Evolutionary conservation across 2,797 vertebrate species (phyloP), one percentile per base, ranked within the genome.

Genomic region (Melopsittacus undulatus): DNA sequence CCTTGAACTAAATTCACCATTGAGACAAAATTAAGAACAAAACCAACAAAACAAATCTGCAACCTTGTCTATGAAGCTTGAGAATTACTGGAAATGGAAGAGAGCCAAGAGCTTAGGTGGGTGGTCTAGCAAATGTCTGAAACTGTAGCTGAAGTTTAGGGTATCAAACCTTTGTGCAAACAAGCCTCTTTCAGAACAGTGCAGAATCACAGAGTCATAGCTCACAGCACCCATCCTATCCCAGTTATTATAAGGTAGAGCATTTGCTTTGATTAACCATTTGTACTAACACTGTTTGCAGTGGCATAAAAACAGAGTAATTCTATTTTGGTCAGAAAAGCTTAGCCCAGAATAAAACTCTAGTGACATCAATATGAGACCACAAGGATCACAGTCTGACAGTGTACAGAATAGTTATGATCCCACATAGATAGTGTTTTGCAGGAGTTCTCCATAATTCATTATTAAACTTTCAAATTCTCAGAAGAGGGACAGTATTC

Each of bases 281-380:
- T 94, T 90, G 29, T 56, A 62, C 17, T 75, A 74, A 70, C 22
- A 13, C 42, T 80, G 62, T 68, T 75, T 66, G 32, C n/a, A 88
- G 34, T 46, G 49, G 49, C 38, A 72, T 62, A 83, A 94, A 68
- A 45, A 84, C 79, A 12, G 36, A 88, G 19, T 24, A 52, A 48
- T 56, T 92, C 48, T 72, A 86, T 77, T 95, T 75, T 26, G 1
- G 30, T 78, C 83, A 36, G 57, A 85, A 34, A 91, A 64, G 22
- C 73, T 84, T 49, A 91, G 30, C 20, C 61, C 56, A 87, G 51
- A 87, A 80, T 70, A 83, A 92, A 94, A 83, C 64, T 77, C n/a
- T 48, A 59, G 42, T 83, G 90, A 84, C 88, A 95, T 83, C 74
- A 83, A 19, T 36, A 66, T 16, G 59, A 87, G 80, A 88, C 46